Percentiles rank a stretch among this genome's conserved stretches.
These are phyloP conservation scores for Bombyx mori DNA, from an alignment of 1,140 invertebrate species.

Conservation along the genomic window ASM3026992v2 NC_085125.1:163001-163500, in stretches of 20 bases:
- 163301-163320: slow-evolving; percentile 99
- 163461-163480: slow-evolving; percentile 83
- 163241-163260: slow-evolving; percentile 95
- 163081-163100: slow-evolving; percentile 87
- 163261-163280: slow-evolving; percentile 97
- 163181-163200: slow-evolving; percentile 95
- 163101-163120: slow-evolving; percentile 94
- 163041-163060: too few species aligned
- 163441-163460: slow-evolving; percentile 86
- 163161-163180: slow-evolving; percentile 92
- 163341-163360: slow-evolving; percentile 83
- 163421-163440: slow-evolving; percentile 85
- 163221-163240: slow-evolving; percentile 98
- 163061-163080: not conserved
- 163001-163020: too few species aligned
- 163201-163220: slow-evolving; percentile 91
- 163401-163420: slow-evolving; percentile 94
- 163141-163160: slow-evolving; percentile 94
- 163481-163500: slow-evolving; percentile 93
- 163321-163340: slow-evolving; percentile 95
- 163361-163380: slow-evolving; percentile 83
- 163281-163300: slow-evolving; percentile 99
- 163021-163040: too few species aligned
- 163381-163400: slow-evolving; percentile 87
- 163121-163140: slow-evolving; percentile 92